Evolutionary conservation across 2,888 invertebrate species (phyloP), one percentile per base, ranked within the genome.

Genomic region (Pantelozetes paolii): DNA sequence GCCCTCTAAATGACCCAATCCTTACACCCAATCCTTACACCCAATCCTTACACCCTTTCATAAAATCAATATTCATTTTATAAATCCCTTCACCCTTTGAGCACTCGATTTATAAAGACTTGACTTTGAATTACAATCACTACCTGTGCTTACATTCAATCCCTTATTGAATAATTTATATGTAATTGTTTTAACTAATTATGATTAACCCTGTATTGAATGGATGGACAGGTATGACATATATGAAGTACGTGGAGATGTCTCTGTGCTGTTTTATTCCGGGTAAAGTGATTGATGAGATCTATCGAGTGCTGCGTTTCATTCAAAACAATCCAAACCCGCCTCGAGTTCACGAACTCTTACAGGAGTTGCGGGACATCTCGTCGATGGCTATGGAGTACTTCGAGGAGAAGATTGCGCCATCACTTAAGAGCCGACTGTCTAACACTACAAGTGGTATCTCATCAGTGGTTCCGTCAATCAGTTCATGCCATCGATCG

Each of bases 361-460:
- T 95, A 0, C 92, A 93, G 81, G 95, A 95, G 81, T 81, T 95
- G 9, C 84, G 95, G 0, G 95, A 95, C 79, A 91, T 95, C 76
- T 94, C 94, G 45, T 92, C 92, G 76, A 93, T 92, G 92, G 94
- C 95, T 0, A 94, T 95, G 85, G 95, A 95, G 80, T 92, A 95
- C 82, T 95, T 95, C 81, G 94, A 95, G 81, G 94, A 95, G 80
- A 90, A 91, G 81, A 91, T 95, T 77, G 83, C 87, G 71, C 89
- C 89, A 13, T 81, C 81, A 40, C 79, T 86, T n/a, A 84, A 87
- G 76, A 32, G 11, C 28, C 42, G 67, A 48, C 11, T 64, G 13
- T 30, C 32, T 6, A 18, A 15, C 18, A n/a, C 72, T 2, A 67
- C 20, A 1, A n/a, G 9, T 72, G 28, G 1, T 2, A 50, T 59